These are phyloP conservation scores for Timandra comae DNA, from an alignment of 2,888 invertebrate genomes.

Conservation along the genomic window DNA sequence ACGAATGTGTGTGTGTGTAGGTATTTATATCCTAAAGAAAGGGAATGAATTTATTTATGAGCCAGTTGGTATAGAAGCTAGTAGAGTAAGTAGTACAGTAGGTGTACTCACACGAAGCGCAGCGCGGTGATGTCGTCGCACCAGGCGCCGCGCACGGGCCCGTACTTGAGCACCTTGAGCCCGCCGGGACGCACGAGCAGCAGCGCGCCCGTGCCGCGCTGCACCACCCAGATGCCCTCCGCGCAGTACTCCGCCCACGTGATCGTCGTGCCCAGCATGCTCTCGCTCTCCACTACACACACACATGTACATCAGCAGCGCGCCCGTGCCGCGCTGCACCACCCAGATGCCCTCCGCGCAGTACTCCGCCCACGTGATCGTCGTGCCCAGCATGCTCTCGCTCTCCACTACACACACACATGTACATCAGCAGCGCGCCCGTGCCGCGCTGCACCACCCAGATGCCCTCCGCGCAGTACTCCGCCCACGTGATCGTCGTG, in stretches of 20 bases:
- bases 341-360: conserved; percentile 60
- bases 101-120: conserved; percentile 53
- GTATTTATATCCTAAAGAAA: too few relatives aligned
- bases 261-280: conserved; percentile 50
- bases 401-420: conserved; percentile 49
- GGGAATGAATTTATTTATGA: too few relatives aligned
- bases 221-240: conserved; percentile 59
- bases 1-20: too few relatives aligned
- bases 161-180: conserved; percentile 57
- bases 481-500: conserved; percentile 60
- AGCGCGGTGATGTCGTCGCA: conserved; percentile 52
- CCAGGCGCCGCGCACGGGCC: conserved; percentile 59
- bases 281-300: conserved; percentile 53
- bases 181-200: conserved; percentile 47
- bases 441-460: conserved; percentile 62
- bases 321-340: conserved; percentile 55
- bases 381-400: conserved; percentile 52
- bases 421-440: conserved; percentile 54
- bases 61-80: too few relatives aligned
- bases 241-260: conserved; percentile 62
- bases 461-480: conserved; percentile 54
- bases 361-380: conserved; percentile 62
- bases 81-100: conserved; percentile 1
- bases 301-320: too few relatives aligned
- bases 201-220: conserved; percentile 56